Percentiles rank a stretch among this genome's conserved stretches.
Evolutionary conservation across 1,140 invertebrate genomes (phyloP).

Genomic region (Mamestra configurata): DNA sequence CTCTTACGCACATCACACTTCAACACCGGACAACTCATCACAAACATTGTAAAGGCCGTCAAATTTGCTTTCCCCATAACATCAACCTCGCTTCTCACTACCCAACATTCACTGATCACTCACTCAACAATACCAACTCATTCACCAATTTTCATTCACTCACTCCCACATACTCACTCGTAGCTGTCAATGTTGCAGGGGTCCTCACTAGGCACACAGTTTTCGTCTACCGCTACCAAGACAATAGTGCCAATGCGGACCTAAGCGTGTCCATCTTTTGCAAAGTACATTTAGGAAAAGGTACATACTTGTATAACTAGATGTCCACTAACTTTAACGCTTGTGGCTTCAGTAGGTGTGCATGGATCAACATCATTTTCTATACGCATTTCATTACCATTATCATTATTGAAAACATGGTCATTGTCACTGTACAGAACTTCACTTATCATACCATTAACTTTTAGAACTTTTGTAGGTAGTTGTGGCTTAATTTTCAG

Average conservation of each 20-base stretch:
- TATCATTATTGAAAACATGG: background rate
- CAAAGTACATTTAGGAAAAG: slow-evolving; percentile 89
- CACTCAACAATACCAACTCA: background rate
- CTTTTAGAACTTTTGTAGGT: slow-evolving; percentile 27
- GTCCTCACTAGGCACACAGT: slow-evolving; percentile 84
- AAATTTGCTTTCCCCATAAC: slow-evolving; percentile 4
- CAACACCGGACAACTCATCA: background rate
- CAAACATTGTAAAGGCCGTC: background rate
- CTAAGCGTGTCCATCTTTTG: slow-evolving; percentile 86
- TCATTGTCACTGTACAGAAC: slow-evolving; percentile 41
- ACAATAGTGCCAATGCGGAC: slow-evolving; percentile 84
- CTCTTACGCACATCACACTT: background rate
- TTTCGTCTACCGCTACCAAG: slow-evolving; percentile 86
- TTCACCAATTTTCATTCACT: background rate
- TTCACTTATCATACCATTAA: slow-evolving; percentile 17
- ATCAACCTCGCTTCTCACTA: slow-evolving; percentile 39
- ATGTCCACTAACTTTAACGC: slow-evolving; percentile 61
- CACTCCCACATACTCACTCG: slow-evolving; percentile 48
- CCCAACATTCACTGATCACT: background rate
- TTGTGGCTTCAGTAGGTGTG: background rate
- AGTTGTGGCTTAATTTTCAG: background rate
- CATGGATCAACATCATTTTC: slow-evolving; percentile 30
- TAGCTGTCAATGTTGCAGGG: slow-evolving; percentile 78
- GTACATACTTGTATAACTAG: slow-evolving; percentile 71
- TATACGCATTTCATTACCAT: background rate